phyloP scores from a whole-genome alignment of 2,113 vertebrate genomes.

The Cacatua alba region DNA sequence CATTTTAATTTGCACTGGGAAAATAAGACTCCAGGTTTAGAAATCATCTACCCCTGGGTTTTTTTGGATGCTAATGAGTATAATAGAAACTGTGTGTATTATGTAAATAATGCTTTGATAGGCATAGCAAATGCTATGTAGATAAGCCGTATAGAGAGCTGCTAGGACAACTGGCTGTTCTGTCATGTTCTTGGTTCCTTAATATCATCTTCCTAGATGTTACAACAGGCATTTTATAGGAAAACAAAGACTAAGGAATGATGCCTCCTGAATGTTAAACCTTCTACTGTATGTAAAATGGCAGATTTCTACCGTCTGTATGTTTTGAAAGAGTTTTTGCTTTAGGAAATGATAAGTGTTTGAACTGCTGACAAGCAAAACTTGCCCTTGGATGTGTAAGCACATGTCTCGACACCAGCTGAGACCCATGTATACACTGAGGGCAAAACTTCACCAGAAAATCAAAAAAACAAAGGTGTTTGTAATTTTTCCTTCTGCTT shows the following conservation, averaged over 20 bases:
- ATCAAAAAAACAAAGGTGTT: conserved; percentile 23
- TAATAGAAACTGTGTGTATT: conserved; percentile 40
- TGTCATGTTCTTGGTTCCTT: conserved; percentile 34
- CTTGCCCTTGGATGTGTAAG: conserved; percentile 57
- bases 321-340: conserved; percentile 26
- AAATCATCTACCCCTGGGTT: not conserved
- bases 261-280: conserved; percentile 65
- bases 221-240: conserved; percentile 22
- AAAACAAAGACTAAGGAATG: conserved; percentile 68
- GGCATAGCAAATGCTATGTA: conserved; percentile 50
- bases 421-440: conserved; percentile 29
- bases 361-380: conserved; percentile 71
- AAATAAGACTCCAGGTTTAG: conserved; percentile 45
- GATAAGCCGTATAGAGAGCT: conserved; percentile 49
- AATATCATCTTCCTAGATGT: conserved; percentile 27
- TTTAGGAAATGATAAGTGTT: conserved; percentile 77
- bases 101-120: conserved; percentile 49
- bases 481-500: conserved; percentile 57
- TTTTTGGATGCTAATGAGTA: conserved; percentile 32
- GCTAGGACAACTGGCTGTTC: not conserved
- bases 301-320: conserved; percentile 65
- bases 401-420: not conserved
- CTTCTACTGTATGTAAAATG: not conserved
- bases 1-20: conserved; percentile 58
- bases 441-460: conserved; percentile 14